A percentile compares a stretch with the other conserved stretches of the same genome.
phyloP scores from a whole-genome alignment of 2,888 invertebrate genomes.

The Cephus rjabovi region DNA sequence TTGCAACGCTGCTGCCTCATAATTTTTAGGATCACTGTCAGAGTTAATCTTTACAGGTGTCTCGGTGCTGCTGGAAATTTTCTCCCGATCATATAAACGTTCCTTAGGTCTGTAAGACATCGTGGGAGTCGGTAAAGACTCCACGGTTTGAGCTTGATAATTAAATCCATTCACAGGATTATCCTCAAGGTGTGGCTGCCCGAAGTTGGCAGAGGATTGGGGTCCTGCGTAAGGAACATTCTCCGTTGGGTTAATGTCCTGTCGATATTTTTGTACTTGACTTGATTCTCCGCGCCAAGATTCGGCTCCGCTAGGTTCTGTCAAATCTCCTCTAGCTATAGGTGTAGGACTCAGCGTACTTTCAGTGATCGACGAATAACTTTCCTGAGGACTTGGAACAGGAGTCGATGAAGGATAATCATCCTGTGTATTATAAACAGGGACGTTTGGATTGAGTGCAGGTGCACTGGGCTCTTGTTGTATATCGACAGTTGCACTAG shows the following conservation, averaged over 20 bases:
- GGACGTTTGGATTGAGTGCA: constrained; percentile 19
- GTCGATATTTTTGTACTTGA: constrained; percentile 7
- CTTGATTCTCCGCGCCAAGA: not conserved
- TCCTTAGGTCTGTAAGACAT: constrained; percentile 35
- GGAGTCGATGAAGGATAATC: constrained; percentile 23
- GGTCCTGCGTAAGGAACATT: constrained; percentile 21
- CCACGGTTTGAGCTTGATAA: constrained; percentile 42
- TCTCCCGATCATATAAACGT: constrained; percentile 37
- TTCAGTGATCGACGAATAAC: not conserved
- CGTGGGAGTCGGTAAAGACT: constrained; percentile 29
- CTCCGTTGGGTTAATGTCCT: not conserved
- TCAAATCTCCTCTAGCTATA: not conserved
- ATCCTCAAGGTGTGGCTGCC: constrained; percentile 36
- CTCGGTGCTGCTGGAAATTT: constrained; percentile 36
- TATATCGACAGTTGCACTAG: constrained; percentile 13
- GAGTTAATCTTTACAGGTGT: not conserved
- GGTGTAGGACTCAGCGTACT: not conserved
- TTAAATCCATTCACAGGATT: constrained; percentile 56
- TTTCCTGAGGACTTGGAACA: not conserved
- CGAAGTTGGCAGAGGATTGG: constrained; percentile 23
- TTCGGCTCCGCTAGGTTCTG: not conserved
- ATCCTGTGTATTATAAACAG: constrained; percentile 31
- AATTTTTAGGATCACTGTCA: constrained; percentile 27
- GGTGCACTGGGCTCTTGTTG: constrained; percentile 10
- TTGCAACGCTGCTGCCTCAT: constrained; percentile 29